Percentiles rank a stretch among this genome's conserved stretches.
These are phyloP conservation scores for Spilarctia lutea DNA, from an alignment of 2,888 invertebrate species.

Conservation along the genomic window DNA sequence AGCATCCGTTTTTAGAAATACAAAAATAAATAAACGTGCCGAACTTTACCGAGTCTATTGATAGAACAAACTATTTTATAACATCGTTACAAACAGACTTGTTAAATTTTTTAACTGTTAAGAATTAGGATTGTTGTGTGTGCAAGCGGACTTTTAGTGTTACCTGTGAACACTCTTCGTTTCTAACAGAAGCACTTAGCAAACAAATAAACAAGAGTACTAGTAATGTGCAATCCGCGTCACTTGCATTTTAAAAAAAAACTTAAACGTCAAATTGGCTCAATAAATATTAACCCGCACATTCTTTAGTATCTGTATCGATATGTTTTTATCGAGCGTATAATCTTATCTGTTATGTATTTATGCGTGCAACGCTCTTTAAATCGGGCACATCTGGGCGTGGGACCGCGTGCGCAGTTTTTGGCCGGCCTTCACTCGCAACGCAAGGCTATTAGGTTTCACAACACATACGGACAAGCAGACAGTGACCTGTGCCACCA, in stretches of 20 bases:
- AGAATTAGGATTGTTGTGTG: constrained; percentile 50
- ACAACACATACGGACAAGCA: constrained; percentile 73
- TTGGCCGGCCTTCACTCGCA: constrained; percentile 81
- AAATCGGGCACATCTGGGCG: constrained; percentile 64
- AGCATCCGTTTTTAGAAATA: constrained; percentile 84
- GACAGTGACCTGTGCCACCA: constrained; percentile 59
- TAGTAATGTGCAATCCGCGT: neutral
- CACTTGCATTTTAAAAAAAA: neutral
- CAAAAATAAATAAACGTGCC: constrained; percentile 76
- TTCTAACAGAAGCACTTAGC: neutral
- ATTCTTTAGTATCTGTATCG: constrained; percentile 43
- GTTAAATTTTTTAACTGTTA: constrained; percentile 49
- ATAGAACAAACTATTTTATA: constrained; percentile 79
- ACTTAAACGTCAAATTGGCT: constrained; percentile 47
- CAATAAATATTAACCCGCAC: constrained; percentile 40
- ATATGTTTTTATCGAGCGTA: constrained; percentile 45
- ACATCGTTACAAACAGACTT: constrained; percentile 76
- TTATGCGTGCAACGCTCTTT: constrained; percentile 68
- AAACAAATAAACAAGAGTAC: neutral
- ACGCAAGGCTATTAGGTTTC: constrained; percentile 79
- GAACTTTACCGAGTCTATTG: constrained; percentile 65
- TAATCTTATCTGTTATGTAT: constrained; percentile 67
- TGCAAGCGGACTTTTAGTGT: constrained; percentile 46
- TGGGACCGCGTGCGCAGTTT: constrained; percentile 66
- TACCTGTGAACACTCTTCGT: constrained; percentile 19